Conservation (phyloP, 1,140 invertebrate genomes). For the Panagrolaimus sp. region DNA sequence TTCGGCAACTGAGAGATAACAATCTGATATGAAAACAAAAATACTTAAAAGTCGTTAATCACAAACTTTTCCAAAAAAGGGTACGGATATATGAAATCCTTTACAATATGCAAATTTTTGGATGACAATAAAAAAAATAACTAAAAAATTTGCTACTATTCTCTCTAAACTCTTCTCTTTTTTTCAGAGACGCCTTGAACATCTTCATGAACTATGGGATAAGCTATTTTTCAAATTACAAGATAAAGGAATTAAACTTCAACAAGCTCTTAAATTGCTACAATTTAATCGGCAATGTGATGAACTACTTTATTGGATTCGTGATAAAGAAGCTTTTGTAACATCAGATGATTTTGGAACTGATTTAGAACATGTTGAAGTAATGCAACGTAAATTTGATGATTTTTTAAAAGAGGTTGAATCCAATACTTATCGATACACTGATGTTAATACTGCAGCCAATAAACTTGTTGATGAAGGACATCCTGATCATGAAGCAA, state of each 20-base stretch:
- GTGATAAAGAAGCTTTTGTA: slow-evolving; percentile 89
- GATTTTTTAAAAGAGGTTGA: slow-evolving; percentile 80
- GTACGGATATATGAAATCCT: too few relatives aligned
- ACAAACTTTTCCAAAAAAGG: too few relatives aligned
- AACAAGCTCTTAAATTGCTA: slow-evolving; percentile 91
- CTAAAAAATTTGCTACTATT: too few relatives aligned
- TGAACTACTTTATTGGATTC: slow-evolving; percentile 99
- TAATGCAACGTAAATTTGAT: slow-evolving; percentile 96
- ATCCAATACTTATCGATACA: slow-evolving; percentile 74
- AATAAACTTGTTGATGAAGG: slow-evolving; percentile 85
- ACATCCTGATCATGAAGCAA: slow-evolving; percentile 88
- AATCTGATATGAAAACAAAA: too few relatives aligned
- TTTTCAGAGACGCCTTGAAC: slow-evolving; percentile 65
- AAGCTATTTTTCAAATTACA: slow-evolving; percentile 79
- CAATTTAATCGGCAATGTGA: slow-evolving; percentile 95
- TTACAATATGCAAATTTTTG: too few relatives aligned
- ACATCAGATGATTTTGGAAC: slow-evolving; percentile 92
- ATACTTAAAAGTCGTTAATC: too few relatives aligned
- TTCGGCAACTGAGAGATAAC: too few relatives aligned
- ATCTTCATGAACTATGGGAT: slow-evolving; percentile 89
- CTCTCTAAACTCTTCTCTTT: neutral
- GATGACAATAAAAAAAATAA: too few relatives aligned
- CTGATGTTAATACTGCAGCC: slow-evolving; percentile 86
- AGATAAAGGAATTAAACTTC: slow-evolving; percentile 81
- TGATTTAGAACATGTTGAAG: slow-evolving; percentile 95